Base-by-base conservation (phyloP, 2,797 vertebrate species). In the Psittacula derbiana region DNA sequence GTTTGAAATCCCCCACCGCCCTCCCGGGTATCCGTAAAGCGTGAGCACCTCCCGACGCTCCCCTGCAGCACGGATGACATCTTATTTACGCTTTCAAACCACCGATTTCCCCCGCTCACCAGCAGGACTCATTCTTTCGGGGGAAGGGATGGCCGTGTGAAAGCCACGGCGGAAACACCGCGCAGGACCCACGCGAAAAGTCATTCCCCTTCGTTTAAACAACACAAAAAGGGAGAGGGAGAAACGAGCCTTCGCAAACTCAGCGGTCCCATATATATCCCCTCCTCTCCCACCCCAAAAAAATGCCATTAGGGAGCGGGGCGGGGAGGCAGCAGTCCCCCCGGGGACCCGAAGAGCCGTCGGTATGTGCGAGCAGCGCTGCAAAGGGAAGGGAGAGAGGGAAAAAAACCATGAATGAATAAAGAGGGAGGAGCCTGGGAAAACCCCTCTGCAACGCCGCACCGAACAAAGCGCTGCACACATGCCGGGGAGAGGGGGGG, bases 381-480 rank as follows among this genome's bases (percentile, higher is more conserved):
- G 91, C 91, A 94, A 96, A 88, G 74, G 82, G 93, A 75, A 66
- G 69, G 27, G 41, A 69, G 61, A 64, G 57, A 88, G 40, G 38
- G 23, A 74, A 44, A 66, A 94, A 98, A 97, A 96, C 57, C 97
- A 98, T 98, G 98, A 98, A 98, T 98, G 98, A 98, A 98, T 97
- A 97, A 95, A 93, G 97, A 97, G 97, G 98, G 99, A 97, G 99
- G 99, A 99, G 99, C 98, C 98, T 98, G 99, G 99, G 99, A 99
- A 99, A 99, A 99, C 99, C 99, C 99, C 98, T 98, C 98, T 96
- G 98, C 98, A 98, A 98, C 98, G 98, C 97, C 96, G 97, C 97
- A 92, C 97, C 95, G 98, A 98, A 98, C 98, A 98, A 98, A 98
- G 98, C 98, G 94, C 97, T 96, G 94, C 90, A 90, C 94, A 90